A percentile compares a stretch with the other conserved stretches of the same genome.
Conservation (phyloP, 2,113 vertebrate species). For the Cinclus cinclus region DNA sequence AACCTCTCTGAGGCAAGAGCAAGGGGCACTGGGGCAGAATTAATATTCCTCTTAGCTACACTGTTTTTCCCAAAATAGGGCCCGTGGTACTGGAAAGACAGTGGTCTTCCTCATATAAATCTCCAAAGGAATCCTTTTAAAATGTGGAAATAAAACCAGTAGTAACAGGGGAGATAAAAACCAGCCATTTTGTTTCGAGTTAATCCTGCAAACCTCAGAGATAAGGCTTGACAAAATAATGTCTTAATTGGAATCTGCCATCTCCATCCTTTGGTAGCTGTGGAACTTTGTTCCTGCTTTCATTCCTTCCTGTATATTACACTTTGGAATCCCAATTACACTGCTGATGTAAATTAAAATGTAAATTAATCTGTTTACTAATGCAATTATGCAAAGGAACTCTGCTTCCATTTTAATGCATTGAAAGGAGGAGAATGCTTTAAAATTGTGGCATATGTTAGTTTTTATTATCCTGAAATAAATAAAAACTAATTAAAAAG, state of each 20-base stretch:
- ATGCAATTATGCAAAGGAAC: slow-evolving; percentile 17
- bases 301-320: neutral
- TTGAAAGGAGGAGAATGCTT: neutral
- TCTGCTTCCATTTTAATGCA: neutral
- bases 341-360: slow-evolving; percentile 45
- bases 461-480: neutral
- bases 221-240: slow-evolving; percentile 29
- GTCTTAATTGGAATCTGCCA: slow-evolving; percentile 26
- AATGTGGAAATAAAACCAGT: neutral
- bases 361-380: slow-evolving; percentile 46
- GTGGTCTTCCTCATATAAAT: neutral
- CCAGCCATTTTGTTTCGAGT: slow-evolving; percentile 3
- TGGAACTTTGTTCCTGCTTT: neutral
- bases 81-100: neutral
- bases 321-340: slow-evolving; percentile 12
- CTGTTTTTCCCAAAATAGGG: neutral
- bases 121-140: slow-evolving; percentile 7
- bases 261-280: neutral
- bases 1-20: neutral
- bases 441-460: neutral
- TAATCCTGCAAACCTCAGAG: slow-evolving; percentile 27
- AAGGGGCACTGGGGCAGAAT: neutral
- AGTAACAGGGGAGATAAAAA: neutral
- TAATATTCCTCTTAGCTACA: neutral
- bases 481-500: neutral